Conservation (phyloP, 2,888 invertebrate genomes). For the Sinotaia quadrata region DNA sequence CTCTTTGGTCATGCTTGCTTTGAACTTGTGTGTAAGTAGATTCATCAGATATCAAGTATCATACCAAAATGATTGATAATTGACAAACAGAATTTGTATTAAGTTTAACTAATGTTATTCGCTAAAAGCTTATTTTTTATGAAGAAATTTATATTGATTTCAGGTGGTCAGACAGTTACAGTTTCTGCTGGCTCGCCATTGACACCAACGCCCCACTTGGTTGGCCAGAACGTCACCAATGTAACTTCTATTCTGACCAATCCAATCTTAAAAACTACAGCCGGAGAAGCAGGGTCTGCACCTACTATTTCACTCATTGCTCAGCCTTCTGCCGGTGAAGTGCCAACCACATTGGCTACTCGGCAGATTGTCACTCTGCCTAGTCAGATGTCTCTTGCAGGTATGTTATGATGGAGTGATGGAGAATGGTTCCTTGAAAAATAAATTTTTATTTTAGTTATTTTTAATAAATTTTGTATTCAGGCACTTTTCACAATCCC, state of each 20-base stretch:
- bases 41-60: too few relatives aligned
- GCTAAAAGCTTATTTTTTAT: neutral
- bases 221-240: conserved; percentile 43
- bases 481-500: too few relatives aligned
- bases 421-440: too few relatives aligned
- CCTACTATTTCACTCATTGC: conserved; percentile 59
- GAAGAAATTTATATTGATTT: too few relatives aligned
- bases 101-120: conserved; percentile 7
- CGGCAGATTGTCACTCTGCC: conserved; percentile 46
- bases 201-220: conserved; percentile 22
- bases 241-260: neutral
- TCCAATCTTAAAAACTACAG: conserved; percentile 29
- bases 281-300: conserved; percentile 55
- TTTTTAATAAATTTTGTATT: too few relatives aligned
- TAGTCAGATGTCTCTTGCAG: conserved; percentile 27
- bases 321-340: conserved; percentile 51
- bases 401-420: too few relatives aligned
- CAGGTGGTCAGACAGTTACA: conserved; percentile 21
- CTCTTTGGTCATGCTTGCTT: too few relatives aligned
- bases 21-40: too few relatives aligned
- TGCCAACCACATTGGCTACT: conserved; percentile 44
- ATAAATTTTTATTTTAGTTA: too few relatives aligned
- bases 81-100: too few relatives aligned
- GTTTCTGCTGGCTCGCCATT: conserved; percentile 24
- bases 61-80: too few relatives aligned